Conservation (phyloP, 2,888 invertebrate genomes). For the Hymenopus coronatus region DNA sequence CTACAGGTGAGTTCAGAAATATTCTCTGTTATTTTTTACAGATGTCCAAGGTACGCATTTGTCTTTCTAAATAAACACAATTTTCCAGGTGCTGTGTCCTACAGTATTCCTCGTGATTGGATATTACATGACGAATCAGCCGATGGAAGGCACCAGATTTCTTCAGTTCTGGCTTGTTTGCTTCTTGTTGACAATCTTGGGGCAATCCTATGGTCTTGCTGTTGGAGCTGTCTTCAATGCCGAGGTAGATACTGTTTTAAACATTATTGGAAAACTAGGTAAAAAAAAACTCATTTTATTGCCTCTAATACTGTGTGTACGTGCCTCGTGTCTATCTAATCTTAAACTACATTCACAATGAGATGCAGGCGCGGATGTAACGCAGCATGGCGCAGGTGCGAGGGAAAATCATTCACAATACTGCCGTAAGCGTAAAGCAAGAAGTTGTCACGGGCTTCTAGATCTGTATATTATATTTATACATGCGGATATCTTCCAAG, state of each 20-base stretch:
- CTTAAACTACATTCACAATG: too few relatives aligned
- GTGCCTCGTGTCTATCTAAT: too few relatives aligned
- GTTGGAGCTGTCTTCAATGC: conserved; percentile 51
- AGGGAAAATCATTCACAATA: too few relatives aligned
- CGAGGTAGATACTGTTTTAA: conserved; percentile 37
- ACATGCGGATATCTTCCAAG: too few relatives aligned
- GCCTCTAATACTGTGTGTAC: too few relatives aligned
- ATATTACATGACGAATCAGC: conserved; percentile 55
- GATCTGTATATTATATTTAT: too few relatives aligned
- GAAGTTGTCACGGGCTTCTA: too few relatives aligned
- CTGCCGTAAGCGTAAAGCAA: too few relatives aligned
- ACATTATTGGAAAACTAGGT: too few relatives aligned
- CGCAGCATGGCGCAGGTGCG: too few relatives aligned
- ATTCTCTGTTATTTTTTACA: neutral
- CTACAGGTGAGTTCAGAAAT: conserved; percentile 54
- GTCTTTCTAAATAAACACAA: neutral
- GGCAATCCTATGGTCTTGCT: conserved; percentile 40
- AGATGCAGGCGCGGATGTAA: too few relatives aligned
- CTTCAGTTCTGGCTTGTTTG: conserved; percentile 43
- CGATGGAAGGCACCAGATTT: conserved; percentile 49
- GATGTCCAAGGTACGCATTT: neutral
- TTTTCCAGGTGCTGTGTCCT: conserved; percentile 48
- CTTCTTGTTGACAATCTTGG: conserved; percentile 8
- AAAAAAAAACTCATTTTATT: too few relatives aligned
- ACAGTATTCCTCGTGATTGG: conserved; percentile 51